A percentile compares a stretch with the other conserved stretches of the same genome.
Conservation (phyloP, 2,113 vertebrate species). For the Nesoenas mayeri region DNA sequence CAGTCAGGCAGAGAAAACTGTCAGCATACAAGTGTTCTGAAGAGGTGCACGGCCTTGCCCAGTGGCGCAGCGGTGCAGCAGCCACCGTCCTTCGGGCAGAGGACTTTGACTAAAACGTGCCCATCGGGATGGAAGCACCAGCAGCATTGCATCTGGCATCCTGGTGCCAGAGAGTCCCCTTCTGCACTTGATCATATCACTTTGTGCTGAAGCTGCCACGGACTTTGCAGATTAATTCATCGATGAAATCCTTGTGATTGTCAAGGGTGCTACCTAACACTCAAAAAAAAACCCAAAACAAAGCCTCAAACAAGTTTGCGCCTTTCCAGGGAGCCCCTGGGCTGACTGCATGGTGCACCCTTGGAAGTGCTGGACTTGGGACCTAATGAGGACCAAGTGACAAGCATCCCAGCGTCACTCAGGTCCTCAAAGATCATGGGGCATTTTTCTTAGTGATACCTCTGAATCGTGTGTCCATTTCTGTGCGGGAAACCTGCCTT, state of each 20-base stretch:
- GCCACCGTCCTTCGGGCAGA: not conserved
- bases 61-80: not conserved
- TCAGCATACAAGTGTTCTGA: not conserved
- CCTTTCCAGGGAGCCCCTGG: not conserved
- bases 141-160: not conserved
- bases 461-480: not conserved
- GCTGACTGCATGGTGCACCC: accelerated
- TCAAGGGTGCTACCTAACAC: not conserved
- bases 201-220: not conserved
- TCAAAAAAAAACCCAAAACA: not conserved
- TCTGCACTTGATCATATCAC: accelerated
- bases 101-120: not conserved
- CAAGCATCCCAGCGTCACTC: accelerated
- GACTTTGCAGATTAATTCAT: not conserved
- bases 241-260: not conserved
- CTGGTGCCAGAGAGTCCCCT: not conserved
- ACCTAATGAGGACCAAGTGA: not conserved
- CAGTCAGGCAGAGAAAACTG: not conserved
- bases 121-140: not conserved
- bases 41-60: accelerated
- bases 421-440: not conserved
- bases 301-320: not conserved
- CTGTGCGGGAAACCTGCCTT: not conserved
- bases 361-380: not conserved
- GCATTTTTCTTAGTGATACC: not conserved